phyloP scores from a whole-genome alignment of 1,140 invertebrate genomes.

The Lysiphlebus fabarum region DNA sequence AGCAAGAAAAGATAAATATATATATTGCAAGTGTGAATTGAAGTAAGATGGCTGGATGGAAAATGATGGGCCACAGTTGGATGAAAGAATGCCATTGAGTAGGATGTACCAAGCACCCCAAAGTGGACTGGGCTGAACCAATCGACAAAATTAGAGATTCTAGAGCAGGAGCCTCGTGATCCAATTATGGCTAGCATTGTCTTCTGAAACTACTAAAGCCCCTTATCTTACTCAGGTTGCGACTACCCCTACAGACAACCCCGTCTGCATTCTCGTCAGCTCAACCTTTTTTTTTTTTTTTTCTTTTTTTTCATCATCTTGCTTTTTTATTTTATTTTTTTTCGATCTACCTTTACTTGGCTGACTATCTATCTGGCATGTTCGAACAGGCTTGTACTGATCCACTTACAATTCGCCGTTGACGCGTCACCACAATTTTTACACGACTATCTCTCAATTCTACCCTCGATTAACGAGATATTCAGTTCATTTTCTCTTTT shows the following conservation, averaged over 20 bases:
- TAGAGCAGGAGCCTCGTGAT: conserved; percentile 40
- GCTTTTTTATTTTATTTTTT: background rate
- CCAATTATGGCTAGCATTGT: conserved; percentile 47
- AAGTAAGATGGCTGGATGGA: background rate
- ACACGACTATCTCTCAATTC: background rate
- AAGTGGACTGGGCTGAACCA: conserved; percentile 29
- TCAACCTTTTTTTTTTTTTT: background rate
- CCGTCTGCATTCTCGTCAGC: conserved; percentile 11
- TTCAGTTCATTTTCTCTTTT: background rate
- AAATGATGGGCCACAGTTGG: conserved; percentile 8
- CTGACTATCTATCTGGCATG: conserved; percentile 13
- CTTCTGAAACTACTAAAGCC: conserved; percentile 40
- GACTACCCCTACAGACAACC: conserved; percentile 27
- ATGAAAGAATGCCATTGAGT: conserved; percentile 18
- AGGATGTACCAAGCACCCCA: background rate
- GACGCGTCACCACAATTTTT: conserved; percentile 20
- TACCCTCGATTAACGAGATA: conserved; percentile 14
- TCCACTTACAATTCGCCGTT: conserved; percentile 23
- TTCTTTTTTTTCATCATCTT: conserved; percentile 7
- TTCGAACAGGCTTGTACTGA: conserved; percentile 17
- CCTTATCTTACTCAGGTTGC: conserved; percentile 41
- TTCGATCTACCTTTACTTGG: background rate
- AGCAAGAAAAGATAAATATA: too few relatives aligned
- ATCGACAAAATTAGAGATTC: conserved; percentile 45
- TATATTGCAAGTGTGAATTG: background rate